Evolutionary conservation across 2,113 vertebrate species (phyloP).

Genomic region (Perognathus longimembris): DNA sequence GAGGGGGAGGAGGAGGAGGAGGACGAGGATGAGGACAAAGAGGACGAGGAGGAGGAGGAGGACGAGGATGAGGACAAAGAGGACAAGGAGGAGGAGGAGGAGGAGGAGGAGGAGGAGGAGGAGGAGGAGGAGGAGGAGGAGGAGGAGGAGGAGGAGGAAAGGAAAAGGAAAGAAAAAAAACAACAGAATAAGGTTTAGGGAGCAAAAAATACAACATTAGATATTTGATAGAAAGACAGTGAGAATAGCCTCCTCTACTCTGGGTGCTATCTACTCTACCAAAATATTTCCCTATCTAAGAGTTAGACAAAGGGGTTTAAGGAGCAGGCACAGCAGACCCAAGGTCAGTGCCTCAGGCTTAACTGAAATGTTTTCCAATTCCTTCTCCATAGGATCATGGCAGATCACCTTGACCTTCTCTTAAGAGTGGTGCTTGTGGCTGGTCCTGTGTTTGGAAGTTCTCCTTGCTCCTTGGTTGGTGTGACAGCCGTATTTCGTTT

Average conservation of each 20-base stretch:
- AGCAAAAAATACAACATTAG: not conserved
- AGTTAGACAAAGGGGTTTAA: not conserved
- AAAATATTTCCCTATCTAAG: too few species aligned
- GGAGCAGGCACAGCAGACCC: not conserved
- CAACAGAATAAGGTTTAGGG: not conserved
- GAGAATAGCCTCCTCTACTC: too few species aligned
- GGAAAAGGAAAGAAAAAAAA: too few species aligned
- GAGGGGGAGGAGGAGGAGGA: too few species aligned
- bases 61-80: too few species aligned
- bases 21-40: too few species aligned
- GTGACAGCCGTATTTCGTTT: conserved; percentile 65
- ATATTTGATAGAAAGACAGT: not conserved
- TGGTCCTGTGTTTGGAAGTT: not conserved
- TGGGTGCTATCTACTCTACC: too few species aligned
- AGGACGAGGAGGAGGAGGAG: too few species aligned
- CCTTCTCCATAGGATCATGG: conserved; percentile 79
- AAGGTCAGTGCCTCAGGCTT: not conserved
- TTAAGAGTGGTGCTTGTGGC: conserved; percentile 76
- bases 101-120: too few species aligned
- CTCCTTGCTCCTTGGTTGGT: conserved; percentile 78
- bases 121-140: too few species aligned
- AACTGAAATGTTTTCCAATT: conserved; percentile 20
- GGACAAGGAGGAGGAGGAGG: too few species aligned
- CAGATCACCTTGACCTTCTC: conserved; percentile 72
- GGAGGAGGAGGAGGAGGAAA: too few species aligned